Percentiles rank a stretch among this genome's conserved stretches.
Evolutionary conservation across 2,797 vertebrate species (phyloP).

Genomic region (Aselliscus stoliczkanus): DNA sequence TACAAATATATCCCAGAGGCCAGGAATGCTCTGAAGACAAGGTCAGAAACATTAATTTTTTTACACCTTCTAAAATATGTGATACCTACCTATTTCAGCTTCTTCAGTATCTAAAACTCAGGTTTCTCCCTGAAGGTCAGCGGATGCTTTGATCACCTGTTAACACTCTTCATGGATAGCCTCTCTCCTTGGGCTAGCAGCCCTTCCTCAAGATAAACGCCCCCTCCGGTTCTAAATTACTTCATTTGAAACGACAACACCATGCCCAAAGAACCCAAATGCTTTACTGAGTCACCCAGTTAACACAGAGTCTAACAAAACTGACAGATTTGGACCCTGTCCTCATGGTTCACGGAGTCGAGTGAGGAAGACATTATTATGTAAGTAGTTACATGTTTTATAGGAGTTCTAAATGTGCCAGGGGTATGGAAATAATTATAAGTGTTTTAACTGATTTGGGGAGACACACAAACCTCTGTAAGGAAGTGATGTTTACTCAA

Average conservation of each 20-base stretch:
- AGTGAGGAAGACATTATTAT: not conserved
- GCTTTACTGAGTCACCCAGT: not conserved
- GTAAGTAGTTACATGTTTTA: not conserved
- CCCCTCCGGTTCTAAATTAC: not conserved
- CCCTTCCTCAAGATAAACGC: not conserved
- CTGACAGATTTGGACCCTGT: not conserved
- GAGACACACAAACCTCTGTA: not conserved
- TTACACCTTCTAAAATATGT: slow-evolving; percentile 14
- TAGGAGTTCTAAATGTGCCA: not conserved
- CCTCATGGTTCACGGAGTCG: not conserved
- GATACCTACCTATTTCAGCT: not conserved
- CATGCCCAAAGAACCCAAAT: not conserved
- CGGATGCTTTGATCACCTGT: not conserved
- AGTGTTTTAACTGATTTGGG: not conserved
- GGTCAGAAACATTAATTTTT: slow-evolving; percentile 25
- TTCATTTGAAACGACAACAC: not conserved
- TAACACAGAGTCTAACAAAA: not conserved
- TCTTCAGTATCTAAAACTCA: not conserved
- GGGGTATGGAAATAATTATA: not conserved
- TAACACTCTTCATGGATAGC: not conserved
- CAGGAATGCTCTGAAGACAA: slow-evolving; percentile 24
- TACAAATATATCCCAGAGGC: slow-evolving; percentile 11
- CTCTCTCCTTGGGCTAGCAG: not conserved
- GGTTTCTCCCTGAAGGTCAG: not conserved
- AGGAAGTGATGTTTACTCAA: not conserved